Percentiles rank a stretch among this genome's conserved stretches.
Evolutionary conservation across 23 tunicate genomes (phyloP).

Genomic region (Ascidia mentula): DNA sequence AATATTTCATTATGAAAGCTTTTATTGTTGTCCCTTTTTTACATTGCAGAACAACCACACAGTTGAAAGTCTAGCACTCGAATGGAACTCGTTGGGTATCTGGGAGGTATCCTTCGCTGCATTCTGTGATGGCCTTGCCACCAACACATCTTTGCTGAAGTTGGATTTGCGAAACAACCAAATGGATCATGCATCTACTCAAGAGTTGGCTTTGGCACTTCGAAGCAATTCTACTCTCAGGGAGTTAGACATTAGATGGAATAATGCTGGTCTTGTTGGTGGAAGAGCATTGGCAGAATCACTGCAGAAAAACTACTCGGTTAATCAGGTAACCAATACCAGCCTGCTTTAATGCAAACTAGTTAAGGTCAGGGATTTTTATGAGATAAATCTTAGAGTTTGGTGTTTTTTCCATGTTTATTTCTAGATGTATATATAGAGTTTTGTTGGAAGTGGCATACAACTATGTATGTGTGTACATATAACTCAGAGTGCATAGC

Average conservation of each 20-base stretch:
- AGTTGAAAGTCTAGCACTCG: conserved; percentile 45
- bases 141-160: conserved; percentile 43
- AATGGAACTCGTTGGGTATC: conserved; percentile 81
- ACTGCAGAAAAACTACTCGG: conserved; percentile 39
- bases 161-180: conserved; percentile 87
- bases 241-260: conserved; percentile 79
- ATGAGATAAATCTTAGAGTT: no score
- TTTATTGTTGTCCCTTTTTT: no score
- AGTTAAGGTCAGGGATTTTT: no score
- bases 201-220: conserved; percentile 62
- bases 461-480: no score
- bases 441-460: no score
- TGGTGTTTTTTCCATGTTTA: no score
- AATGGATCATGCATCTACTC: conserved; percentile 64
- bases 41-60: conserved; percentile 62
- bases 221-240: conserved; percentile 36
- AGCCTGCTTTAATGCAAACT: no score
- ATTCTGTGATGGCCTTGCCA: conserved; percentile 76
- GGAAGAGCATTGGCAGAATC: conserved; percentile 60
- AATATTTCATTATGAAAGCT: no score
- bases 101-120: conserved; percentile 75
- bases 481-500: no score
- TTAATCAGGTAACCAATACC: conserved; percentile 48
- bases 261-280: conserved; percentile 79
- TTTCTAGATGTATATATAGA: no score